Base-by-base conservation (phyloP, 2,113 vertebrate genomes). In the Empidonax alnorum region DNA sequence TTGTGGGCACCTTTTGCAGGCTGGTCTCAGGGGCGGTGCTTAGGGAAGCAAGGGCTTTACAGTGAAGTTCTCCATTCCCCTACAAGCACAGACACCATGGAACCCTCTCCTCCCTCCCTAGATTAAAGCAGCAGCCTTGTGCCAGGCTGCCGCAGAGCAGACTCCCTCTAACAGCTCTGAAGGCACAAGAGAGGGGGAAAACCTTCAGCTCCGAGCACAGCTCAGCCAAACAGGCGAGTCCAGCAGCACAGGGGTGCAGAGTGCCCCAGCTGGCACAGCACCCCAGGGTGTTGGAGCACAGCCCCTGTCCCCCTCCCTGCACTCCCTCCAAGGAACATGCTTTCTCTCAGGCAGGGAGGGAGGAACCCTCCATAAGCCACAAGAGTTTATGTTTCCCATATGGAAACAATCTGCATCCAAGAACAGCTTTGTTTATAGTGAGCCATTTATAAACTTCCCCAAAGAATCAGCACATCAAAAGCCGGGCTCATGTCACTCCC, bases 351-450 rank as follows among this genome's bases (percentile, higher is more conserved):
- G 35, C 41, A 4, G 19, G 39, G 46, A 97, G 94, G 96, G 93
- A 94, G 89, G 76, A 93, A 44, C 41, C 31, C 50, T 93, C 56
- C 62, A 53, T 14, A 53, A 87, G 74, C 79, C 78, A 91, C 52
- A 30, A 3, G 14, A 41, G 71, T 72, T 79, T 93, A 44, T 87
- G 61, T 83, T 91, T 92, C 69, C 66, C 96, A 96, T 89, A 95
- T 97, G 97, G 97, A 96, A 97, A 84, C 89, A 82, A 88, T 96
- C 75, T 92, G 63, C 84, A 77, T 83, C 72, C 89, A 82, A 91
- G 93, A 94, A 86, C 84, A 93, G 86, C 80, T 94, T 85, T 94
- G 89, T 94, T 96, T 93, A 81, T 95, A 91, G 91, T 28, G 19
- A 90, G 80, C 63, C n/a, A 20, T 93, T 92, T 95, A 96, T 93